Conservation (phyloP, 2,888 invertebrate genomes). For the Cryptocheilus praepositus region DNA sequence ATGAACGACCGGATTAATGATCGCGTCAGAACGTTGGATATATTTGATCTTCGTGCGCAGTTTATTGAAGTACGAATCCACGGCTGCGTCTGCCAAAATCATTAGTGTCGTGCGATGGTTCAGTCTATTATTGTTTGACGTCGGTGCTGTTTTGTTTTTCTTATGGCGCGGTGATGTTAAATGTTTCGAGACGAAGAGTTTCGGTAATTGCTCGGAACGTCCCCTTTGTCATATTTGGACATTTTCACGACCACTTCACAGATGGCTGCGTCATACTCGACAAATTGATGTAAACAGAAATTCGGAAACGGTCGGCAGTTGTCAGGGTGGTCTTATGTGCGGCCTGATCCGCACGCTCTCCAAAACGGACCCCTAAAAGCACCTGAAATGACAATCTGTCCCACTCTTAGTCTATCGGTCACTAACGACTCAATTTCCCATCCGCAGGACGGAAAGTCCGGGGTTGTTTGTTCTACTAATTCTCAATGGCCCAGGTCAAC, state of each 20-base stretch:
- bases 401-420: conserved; percentile 34
- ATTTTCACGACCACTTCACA: too few relatives aligned
- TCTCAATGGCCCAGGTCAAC: conserved; percentile 52
- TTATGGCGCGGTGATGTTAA: too few relatives aligned
- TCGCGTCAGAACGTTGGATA: too few relatives aligned
- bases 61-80: too few relatives aligned
- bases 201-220: too few relatives aligned
- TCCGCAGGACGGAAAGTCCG: conserved; percentile 16
- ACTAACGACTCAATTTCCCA: conserved; percentile 54
- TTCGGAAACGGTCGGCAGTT: not conserved
- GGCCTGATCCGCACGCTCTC: conserved; percentile 18
- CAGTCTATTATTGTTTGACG: too few relatives aligned
- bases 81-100: too few relatives aligned
- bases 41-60: too few relatives aligned
- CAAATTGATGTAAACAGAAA: conserved; percentile 4
- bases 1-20: not conserved
- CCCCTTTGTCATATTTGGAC: too few relatives aligned
- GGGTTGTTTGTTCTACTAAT: conserved; percentile 59
- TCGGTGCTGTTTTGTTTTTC: too few relatives aligned
- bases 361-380: conserved; percentile 27
- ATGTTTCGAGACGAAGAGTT: too few relatives aligned
- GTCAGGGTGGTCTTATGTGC: conserved; percentile 35
- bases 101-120: too few relatives aligned
- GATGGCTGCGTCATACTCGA: not conserved
- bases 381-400: conserved; percentile 45